Base-by-base conservation (phyloP, 1,140 invertebrate genomes). In the Wasmannia auropunctata region DNA sequence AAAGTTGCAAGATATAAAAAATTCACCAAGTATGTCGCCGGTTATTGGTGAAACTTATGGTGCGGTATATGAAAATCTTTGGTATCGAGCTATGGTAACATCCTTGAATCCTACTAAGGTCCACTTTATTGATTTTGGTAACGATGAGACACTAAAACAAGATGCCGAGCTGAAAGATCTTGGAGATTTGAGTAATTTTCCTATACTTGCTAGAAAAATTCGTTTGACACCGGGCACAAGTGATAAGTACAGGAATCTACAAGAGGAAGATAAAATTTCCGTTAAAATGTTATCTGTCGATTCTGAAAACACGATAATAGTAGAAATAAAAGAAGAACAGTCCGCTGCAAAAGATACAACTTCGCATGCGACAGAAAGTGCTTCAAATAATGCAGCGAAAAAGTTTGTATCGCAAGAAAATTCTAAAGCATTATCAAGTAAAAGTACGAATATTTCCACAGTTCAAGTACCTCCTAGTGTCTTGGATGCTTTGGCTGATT, bases 101-200 rank as follows among this genome's bases (percentile, higher is more conserved):
- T 85, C 76, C 1, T 0, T 89, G 0, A 74, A 86, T 51, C 92
- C 93, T 6, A 1, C 81, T 22, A 87, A 22, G 0, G 58, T 94
- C 6, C 85, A 83, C 46, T 93, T 87, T 19, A 79, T 93, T 16
- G 93, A 94, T 75, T 94, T 87, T 46, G 94, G 93, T 0, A 88
- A 92, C 10, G 83, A 83, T 7, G 87, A 91, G 10, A 19, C 60
- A 0, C 1, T 87, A 2, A 2, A 37, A 31, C 11, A 76, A 19
- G 14, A 67, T 5, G 11, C 77, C 1, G 80, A 91, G 14, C 86
- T 93, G 14, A 85, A 70, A n/a, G 83, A 87, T 37, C 87, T 93
- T 40, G 28, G 51, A 11, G 58, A 87, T 7, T 76, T 89, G 8
- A 51, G 46, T 16, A 46, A 86, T 25, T 31, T 77, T 31, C 74